Evolutionary conservation across 2,113 vertebrate species (phyloP).

Genomic region (Gallinago media): DNA sequence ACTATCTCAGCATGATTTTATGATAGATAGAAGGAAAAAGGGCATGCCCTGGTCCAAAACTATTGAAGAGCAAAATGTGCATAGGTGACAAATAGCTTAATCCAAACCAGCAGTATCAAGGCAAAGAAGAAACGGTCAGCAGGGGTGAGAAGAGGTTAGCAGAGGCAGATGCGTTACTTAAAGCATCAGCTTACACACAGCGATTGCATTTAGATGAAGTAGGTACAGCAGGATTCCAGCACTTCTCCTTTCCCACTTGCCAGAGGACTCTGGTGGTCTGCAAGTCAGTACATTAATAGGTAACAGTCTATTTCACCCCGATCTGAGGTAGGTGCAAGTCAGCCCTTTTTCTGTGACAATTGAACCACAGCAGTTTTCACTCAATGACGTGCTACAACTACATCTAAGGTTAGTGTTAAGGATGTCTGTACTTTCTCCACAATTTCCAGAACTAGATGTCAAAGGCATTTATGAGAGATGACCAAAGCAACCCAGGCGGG

Average conservation of each 20-base stretch:
- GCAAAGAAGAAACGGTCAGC: not conserved
- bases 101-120: not conserved
- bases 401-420: not conserved
- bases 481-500: fast-evolving
- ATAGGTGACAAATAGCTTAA: not conserved
- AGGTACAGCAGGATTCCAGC: not conserved
- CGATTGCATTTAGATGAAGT: not conserved
- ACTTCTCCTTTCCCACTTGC: not conserved
- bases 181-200: not conserved
- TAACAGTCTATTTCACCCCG: not conserved
- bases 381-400: not conserved
- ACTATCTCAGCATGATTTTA: not conserved
- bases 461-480: not conserved
- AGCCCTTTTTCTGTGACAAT: not conserved
- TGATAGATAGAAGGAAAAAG: not conserved
- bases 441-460: not conserved
- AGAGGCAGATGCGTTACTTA: not conserved
- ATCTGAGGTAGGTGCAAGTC: not conserved
- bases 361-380: not conserved
- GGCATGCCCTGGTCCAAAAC: not conserved
- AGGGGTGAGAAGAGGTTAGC: not conserved
- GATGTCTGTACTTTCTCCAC: not conserved
- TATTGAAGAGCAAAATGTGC: not conserved
- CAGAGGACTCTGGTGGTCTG: not conserved
- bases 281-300: not conserved